A percentile compares a stretch with the other conserved stretches of the same genome.
These are phyloP conservation scores for Sula dactylatra DNA, from an alignment of 2,113 vertebrate species.

Conservation along the genomic window DNA sequence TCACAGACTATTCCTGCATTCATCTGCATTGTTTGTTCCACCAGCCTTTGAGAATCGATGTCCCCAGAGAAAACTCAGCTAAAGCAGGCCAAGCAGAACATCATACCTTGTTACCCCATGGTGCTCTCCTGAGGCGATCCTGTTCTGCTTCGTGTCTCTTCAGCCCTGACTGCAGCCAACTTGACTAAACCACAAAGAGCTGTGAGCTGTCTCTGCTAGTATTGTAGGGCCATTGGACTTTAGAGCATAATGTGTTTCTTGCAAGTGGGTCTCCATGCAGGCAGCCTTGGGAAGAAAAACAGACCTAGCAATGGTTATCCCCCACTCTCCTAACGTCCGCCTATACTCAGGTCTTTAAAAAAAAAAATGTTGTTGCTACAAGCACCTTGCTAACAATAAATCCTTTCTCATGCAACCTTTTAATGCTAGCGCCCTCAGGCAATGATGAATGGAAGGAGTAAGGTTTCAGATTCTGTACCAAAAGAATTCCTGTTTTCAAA, in stretches of 20 bases:
- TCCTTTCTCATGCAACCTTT: not conserved
- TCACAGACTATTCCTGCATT: not conserved
- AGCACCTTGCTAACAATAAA: constrained; percentile 1
- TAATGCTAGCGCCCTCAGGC: not conserved
- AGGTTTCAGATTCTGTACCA: not conserved
- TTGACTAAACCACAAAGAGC: not conserved
- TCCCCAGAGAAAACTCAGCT: not conserved
- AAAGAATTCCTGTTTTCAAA: constrained; percentile 38
- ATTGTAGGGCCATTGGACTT: not conserved
- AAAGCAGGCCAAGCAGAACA: not conserved
- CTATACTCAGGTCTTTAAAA: not conserved
- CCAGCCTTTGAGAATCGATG: not conserved
- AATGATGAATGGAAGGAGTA: not conserved
- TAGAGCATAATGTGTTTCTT: not conserved
- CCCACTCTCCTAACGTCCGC: not conserved
- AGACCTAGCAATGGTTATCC: not conserved
- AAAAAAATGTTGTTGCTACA: not conserved
- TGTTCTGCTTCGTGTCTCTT: not conserved
- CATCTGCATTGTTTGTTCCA: not conserved
- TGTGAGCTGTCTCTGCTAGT: not conserved
- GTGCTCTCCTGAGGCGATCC: not conserved
- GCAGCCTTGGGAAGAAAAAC: not conserved
- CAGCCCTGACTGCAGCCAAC: not conserved
- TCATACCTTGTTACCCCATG: not conserved
- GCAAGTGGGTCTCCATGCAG: not conserved